Conservation (phyloP, 2,888 invertebrate genomes). For the Caenorhabditis becei region DNA sequence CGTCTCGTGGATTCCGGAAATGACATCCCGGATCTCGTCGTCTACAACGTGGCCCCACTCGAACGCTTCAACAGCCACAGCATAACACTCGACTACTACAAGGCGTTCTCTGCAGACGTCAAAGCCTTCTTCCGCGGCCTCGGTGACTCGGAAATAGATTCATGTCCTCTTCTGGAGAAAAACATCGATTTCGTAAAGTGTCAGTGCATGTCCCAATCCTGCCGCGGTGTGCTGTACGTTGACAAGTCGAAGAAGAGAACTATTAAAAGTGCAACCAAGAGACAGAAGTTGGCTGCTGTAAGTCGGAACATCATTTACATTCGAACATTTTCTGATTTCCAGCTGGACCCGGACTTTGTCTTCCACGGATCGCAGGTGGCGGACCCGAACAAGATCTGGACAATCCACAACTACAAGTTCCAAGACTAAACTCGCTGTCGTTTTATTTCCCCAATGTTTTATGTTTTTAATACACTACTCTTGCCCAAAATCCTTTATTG, state of each 20-base stretch:
- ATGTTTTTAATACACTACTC: no score
- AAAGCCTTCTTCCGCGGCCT: not conserved
- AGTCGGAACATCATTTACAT: not conserved
- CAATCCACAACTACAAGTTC: not conserved
- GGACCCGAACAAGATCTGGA: constrained; percentile 11
- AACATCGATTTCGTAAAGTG: constrained; percentile 21
- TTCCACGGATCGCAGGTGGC: constrained; percentile 9
- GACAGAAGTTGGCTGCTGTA: not conserved
- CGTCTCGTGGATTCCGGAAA: constrained; percentile 32
- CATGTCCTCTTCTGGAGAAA: constrained; percentile 10
- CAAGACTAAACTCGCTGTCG: not conserved
- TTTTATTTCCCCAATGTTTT: no score
- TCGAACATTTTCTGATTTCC: not conserved
- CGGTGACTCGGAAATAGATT: no score
- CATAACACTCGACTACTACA: constrained; percentile 21
- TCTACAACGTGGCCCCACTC: constrained; percentile 8
- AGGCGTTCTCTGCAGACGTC: not conserved
- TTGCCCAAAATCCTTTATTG: no score
- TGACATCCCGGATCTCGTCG: constrained; percentile 22
- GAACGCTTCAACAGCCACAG: not conserved
- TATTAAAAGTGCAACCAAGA: not conserved
- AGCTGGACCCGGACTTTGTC: constrained; percentile 11
- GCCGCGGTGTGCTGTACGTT: constrained; percentile 24
- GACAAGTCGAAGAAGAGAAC: constrained; percentile 10
- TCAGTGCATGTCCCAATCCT: not conserved